These are phyloP conservation scores for Leptopilina boulardi DNA, from an alignment of 1,140 invertebrate genomes.

Conservation along the genomic window DNA sequence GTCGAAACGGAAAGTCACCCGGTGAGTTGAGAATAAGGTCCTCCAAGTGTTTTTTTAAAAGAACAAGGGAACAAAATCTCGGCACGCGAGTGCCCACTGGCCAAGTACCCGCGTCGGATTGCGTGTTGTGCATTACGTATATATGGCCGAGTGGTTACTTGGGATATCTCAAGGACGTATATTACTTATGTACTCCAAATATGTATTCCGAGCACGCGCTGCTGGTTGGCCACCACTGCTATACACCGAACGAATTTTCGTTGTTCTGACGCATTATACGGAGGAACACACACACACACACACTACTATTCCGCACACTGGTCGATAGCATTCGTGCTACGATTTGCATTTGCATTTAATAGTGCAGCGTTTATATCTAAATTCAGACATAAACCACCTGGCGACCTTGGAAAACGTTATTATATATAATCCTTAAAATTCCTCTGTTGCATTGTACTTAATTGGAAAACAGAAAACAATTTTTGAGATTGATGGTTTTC, in stretches of 20 bases:
- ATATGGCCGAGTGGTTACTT: conserved; percentile 38
- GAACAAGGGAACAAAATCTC: conserved; percentile 30
- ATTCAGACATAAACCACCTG: conserved; percentile 8
- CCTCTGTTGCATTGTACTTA: no score
- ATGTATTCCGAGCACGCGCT: conserved; percentile 45
- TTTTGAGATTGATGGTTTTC: no score
- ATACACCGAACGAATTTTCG: conserved; percentile 14
- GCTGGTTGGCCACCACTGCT: conserved; percentile 6
- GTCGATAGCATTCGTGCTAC: conserved; percentile 19
- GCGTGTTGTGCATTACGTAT: conserved; percentile 50
- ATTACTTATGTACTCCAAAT: conserved; percentile 29
- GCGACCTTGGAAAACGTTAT: conserved; percentile 16
- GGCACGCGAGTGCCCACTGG: conserved; percentile 28
- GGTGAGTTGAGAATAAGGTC: conserved; percentile 14
- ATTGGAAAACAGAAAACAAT: no score
- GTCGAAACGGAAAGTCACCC: conserved; percentile 26
- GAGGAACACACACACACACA: no score
- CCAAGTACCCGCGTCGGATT: conserved; percentile 46
- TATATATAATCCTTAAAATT: neutral
- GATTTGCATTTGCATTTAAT: conserved; percentile 32
- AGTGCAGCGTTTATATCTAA: conserved; percentile 5
- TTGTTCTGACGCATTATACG: conserved; percentile 22
- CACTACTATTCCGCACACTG: neutral
- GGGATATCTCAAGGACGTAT: conserved; percentile 49
- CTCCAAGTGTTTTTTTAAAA: conserved; percentile 9